These are phyloP conservation scores for Sericinus montela DNA, from an alignment of 2,888 invertebrate genomes.

Conservation along the genomic window DNA sequence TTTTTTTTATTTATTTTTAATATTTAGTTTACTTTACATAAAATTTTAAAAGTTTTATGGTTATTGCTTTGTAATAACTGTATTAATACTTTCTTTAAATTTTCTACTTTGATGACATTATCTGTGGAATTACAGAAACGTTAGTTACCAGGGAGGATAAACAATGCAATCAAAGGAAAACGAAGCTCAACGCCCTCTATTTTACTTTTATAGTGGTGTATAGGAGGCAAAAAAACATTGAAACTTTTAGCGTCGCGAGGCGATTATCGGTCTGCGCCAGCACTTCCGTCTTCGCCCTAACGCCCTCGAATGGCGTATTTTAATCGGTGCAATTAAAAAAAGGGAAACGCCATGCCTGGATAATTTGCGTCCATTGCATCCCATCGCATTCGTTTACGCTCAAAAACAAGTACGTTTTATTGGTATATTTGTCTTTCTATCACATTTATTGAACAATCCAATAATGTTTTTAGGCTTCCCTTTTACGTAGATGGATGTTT, in stretches of 20 bases:
- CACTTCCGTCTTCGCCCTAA: conserved; percentile 25
- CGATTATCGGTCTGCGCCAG: conserved; percentile 35
- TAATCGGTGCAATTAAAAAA: conserved; percentile 33
- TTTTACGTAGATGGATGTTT: too few relatives aligned
- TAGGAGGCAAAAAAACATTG: conserved; percentile 5
- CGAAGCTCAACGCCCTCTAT: conserved; percentile 2
- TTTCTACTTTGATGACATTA: too few relatives aligned
- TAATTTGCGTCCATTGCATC: conserved; percentile 37
- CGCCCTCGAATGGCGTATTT: conserved; percentile 24
- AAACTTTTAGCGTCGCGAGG: conserved; percentile 12
- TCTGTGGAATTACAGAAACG: too few relatives aligned
- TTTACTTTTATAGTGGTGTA: conserved; percentile 11
- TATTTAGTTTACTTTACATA: too few relatives aligned
- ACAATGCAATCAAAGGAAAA: not conserved
- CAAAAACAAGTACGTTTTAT: conserved; percentile 4
- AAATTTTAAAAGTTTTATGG: too few relatives aligned
- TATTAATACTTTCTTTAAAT: too few relatives aligned
- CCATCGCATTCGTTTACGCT: conserved; percentile 29
- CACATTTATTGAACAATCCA: conserved; percentile 8
- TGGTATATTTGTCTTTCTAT: conserved; percentile 5
- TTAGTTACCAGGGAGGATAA: too few relatives aligned
- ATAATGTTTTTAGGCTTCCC: not conserved
- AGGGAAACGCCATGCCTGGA: conserved; percentile 17
- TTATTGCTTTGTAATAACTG: too few relatives aligned
- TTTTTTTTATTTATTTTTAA: too few relatives aligned